Evolutionary conservation across 1,140 invertebrate species (phyloP).

Genomic region (Scaptodrosophila lebanonensis): DNA sequence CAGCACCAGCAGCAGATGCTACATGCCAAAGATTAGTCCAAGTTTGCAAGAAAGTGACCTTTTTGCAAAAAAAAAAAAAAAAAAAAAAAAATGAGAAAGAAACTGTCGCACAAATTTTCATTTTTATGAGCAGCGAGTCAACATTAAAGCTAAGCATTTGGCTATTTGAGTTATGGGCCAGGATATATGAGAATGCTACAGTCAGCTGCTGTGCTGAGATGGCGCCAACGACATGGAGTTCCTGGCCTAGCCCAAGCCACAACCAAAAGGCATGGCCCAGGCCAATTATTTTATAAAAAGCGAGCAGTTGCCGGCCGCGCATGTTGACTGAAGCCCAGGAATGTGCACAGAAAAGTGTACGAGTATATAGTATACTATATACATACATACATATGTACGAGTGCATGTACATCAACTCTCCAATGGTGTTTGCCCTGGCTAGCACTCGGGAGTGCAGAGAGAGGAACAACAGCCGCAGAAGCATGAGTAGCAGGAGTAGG

Average conservation of each 20-base stretch:
- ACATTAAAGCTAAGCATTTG: slow-evolving; percentile 40
- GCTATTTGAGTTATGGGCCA: slow-evolving; percentile 37
- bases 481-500: too few relatives aligned
- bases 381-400: too few relatives aligned
- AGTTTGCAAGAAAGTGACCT: slow-evolving; percentile 4
- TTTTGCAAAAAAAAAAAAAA: slow-evolving; percentile 46
- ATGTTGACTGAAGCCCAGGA: not conserved
- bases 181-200: not conserved
- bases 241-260: slow-evolving; percentile 7
- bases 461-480: slow-evolving; percentile 22
- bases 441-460: not conserved
- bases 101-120: slow-evolving; percentile 72
- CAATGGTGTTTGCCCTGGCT: slow-evolving; percentile 32
- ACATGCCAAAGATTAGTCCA: slow-evolving; percentile 58
- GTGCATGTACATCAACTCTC: slow-evolving; percentile 43
- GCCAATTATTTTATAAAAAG: slow-evolving; percentile 51
- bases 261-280: too few relatives aligned
- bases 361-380: too few relatives aligned
- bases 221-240: not conserved
- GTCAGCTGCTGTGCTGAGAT: too few relatives aligned
- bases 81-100: too few relatives aligned
- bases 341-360: not conserved
- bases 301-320: too few relatives aligned
- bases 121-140: slow-evolving; percentile 51
- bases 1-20: slow-evolving; percentile 44